Evolutionary conservation across 2,888 invertebrate species (phyloP).

Genomic region (Nomada flava): DNA sequence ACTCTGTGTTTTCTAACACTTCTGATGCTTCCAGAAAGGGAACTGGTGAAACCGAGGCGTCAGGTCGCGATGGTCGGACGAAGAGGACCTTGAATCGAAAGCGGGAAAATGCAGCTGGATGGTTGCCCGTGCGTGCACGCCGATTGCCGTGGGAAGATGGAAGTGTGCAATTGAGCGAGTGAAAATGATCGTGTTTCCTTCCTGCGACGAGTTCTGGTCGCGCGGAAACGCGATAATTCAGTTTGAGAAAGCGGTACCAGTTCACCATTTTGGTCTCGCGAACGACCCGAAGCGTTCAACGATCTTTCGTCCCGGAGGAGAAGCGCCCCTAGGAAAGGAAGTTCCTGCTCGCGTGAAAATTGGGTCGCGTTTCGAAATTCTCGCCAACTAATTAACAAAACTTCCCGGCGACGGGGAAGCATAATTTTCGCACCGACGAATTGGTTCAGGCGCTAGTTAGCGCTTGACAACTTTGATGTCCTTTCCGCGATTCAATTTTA

Average conservation of each 20-base stretch:
- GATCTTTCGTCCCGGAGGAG: not conserved
- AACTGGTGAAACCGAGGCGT: not conserved
- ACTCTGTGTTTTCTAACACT: no score
- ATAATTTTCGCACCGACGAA: not conserved
- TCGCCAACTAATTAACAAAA: conserved; percentile 29
- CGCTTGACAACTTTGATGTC: not conserved
- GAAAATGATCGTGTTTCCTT: conserved; percentile 52
- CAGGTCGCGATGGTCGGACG: not conserved
- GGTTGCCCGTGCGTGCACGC: not conserved
- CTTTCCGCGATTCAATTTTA: not conserved
- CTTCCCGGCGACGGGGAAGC: not conserved
- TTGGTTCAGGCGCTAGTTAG: not conserved
- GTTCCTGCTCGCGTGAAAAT: not conserved
- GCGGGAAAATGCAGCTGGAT: conserved; percentile 6
- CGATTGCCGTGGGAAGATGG: conserved; percentile 58
- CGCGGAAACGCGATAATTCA: conserved; percentile 45
- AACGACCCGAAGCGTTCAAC: not conserved
- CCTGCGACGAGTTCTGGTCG: conserved; percentile 27
- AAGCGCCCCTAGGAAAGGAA: not conserved
- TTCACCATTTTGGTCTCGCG: no score
- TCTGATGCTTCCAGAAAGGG: not conserved
- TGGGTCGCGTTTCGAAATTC: conserved; percentile 14
- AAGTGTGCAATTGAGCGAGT: conserved; percentile 49
- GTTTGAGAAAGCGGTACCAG: not conserved
- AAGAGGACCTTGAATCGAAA: conserved; percentile 18